Conservation (phyloP, 2,113 vertebrate genomes). For the Hemichromis elongatus region DNA sequence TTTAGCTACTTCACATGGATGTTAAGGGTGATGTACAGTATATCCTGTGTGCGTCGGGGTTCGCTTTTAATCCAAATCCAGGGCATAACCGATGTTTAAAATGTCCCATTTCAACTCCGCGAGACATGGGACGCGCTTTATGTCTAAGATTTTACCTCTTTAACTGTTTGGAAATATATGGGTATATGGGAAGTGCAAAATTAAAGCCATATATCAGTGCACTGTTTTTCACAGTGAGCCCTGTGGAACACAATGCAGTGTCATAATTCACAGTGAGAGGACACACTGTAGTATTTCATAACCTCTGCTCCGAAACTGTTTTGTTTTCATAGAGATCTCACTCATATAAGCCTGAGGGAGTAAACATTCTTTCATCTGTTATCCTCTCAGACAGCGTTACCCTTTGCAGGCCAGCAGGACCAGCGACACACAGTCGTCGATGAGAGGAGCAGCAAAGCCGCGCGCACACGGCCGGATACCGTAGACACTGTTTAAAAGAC, state of each 20-base stretch:
- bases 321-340: background rate
- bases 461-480: background rate
- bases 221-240: background rate
- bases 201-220: background rate
- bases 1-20: background rate
- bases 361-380: background rate
- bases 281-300: background rate
- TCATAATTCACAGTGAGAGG: background rate
- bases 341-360: background rate
- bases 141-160: background rate
- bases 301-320: background rate
- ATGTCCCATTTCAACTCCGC: background rate
- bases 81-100: background rate
- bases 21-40: background rate
- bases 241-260: background rate
- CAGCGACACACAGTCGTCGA: background rate
- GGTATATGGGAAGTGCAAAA: background rate
- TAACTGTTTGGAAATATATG: background rate
- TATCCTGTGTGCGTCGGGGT: background rate
- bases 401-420: background rate
- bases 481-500: rapidly evolving
- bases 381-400: background rate
- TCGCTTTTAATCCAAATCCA: background rate
- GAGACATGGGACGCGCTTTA: background rate
- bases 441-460: background rate